phyloP scores from a whole-genome alignment of 2,797 vertebrate genomes.

The Poeciliopsis paucimaculata region DNA sequence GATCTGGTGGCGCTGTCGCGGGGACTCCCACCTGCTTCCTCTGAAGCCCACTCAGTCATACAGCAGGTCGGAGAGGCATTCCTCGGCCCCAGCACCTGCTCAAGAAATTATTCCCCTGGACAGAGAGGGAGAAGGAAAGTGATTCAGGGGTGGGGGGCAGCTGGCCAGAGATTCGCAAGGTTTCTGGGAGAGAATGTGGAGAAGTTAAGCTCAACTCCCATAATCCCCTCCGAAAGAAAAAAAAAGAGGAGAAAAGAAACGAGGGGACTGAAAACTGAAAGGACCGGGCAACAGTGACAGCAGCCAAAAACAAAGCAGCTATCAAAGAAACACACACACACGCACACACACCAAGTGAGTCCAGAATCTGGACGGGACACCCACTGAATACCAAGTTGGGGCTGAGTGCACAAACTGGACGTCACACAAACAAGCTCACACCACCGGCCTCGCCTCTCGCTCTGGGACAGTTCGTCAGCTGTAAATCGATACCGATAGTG shows the following conservation, averaged over 20 bases:
- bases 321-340: conserved; percentile 43
- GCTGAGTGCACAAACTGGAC: conserved; percentile 17
- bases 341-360: conserved; percentile 31
- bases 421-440: conserved; percentile 17
- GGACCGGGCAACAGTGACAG: conserved; percentile 64
- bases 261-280: conserved; percentile 51
- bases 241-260: conserved; percentile 49
- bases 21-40: conserved; percentile 71
- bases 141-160: conserved; percentile 62
- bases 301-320: conserved; percentile 61
- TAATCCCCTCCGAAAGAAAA: conserved; percentile 74
- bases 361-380: conserved; percentile 44
- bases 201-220: conserved; percentile 71
- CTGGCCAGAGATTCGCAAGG: conserved; percentile 73
- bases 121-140: conserved; percentile 56
- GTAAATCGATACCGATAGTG: conserved; percentile 21
- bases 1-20: conserved; percentile 5
- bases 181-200: conserved; percentile 74
- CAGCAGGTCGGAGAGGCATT: conserved; percentile 61
- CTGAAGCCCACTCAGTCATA: conserved; percentile 58
- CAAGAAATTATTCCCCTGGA: conserved; percentile 78
- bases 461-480: conserved; percentile 8
- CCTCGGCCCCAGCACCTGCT: conserved; percentile 76
- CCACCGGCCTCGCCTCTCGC: background rate
- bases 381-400: conserved; percentile 60